Evolutionary conservation across 2,888 invertebrate species (phyloP).

Genomic region (Meteorus colon): DNA sequence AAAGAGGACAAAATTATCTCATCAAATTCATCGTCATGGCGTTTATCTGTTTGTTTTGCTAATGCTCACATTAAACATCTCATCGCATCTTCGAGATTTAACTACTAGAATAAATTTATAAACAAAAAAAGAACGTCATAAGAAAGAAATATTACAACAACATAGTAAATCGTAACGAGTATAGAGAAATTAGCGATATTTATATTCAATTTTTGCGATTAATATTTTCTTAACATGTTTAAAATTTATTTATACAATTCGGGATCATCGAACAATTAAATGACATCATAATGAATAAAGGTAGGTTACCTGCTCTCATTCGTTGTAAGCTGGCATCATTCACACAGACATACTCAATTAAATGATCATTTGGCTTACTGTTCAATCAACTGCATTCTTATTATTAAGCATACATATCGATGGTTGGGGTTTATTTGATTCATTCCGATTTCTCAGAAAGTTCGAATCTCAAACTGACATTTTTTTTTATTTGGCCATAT

Average conservation of each 20-base stretch:
- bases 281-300: constrained; percentile 48
- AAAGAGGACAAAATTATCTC: constrained; percentile 35
- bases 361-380: not conserved
- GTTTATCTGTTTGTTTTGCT: constrained; percentile 29
- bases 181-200: not conserved
- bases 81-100: constrained; percentile 41
- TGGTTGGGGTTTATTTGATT: not conserved
- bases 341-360: constrained; percentile 13
- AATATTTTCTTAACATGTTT: constrained; percentile 20
- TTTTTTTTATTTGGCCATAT: not conserved
- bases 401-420: not conserved
- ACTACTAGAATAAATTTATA: constrained; percentile 1
- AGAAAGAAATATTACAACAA: not conserved
- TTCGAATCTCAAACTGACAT: not conserved
- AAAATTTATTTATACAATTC: constrained; percentile 13
- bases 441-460: not conserved
- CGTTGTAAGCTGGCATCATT: constrained; percentile 52
- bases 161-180: not conserved
- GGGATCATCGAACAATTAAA: constrained; percentile 34
- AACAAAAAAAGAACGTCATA: not conserved
- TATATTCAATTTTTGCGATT: constrained; percentile 9
- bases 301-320: constrained; percentile 52
- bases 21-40: constrained; percentile 45
- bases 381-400: not conserved
- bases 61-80: constrained; percentile 32